A percentile compares a stretch with the other conserved stretches of the same genome.
These are phyloP conservation scores for Gambusia affinis DNA, from an alignment of 2,113 vertebrate genomes.

Conservation along the genomic window DNA sequence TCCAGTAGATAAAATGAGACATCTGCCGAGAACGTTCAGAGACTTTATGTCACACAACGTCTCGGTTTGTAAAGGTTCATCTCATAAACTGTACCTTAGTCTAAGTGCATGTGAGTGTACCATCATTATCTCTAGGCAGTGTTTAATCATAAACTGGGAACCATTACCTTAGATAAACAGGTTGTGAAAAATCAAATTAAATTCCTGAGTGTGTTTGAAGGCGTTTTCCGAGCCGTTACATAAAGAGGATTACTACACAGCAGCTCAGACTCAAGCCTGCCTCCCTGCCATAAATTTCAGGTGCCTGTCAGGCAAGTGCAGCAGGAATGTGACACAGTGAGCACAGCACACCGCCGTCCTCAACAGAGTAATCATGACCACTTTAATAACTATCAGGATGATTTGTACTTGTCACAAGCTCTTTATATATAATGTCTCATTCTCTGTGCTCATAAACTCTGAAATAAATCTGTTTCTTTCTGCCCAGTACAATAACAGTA, in stretches of 20 bases:
- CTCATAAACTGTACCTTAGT: conserved; percentile 18
- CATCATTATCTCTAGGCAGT: not conserved
- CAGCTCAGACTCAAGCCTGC: conserved; percentile 23
- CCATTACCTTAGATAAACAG: conserved; percentile 36
- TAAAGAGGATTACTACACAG: conserved; percentile 47
- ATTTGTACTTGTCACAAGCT: conserved; percentile 77
- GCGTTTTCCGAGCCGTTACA: conserved; percentile 36
- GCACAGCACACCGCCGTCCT: conserved; percentile 29
- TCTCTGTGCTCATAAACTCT: conserved; percentile 51
- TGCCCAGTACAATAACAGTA: conserved; percentile 30
- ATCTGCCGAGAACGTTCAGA: not conserved
- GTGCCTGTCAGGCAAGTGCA: conserved; percentile 40
- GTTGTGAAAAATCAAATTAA: conserved; percentile 46
- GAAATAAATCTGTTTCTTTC: conserved; percentile 55
- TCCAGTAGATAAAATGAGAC: not conserved
- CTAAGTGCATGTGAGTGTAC: not conserved
- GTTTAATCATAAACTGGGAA: conserved; percentile 11
- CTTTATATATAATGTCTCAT: conserved; percentile 51
- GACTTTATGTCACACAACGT: not conserved
- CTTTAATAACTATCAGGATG: conserved; percentile 76
- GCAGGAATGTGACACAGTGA: conserved; percentile 51
- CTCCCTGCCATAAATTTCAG: conserved; percentile 49
- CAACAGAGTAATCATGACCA: conserved; percentile 51
- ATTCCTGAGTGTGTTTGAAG: conserved; percentile 34
- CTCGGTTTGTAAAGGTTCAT: not conserved